These are phyloP conservation scores for Diceros bicornis DNA, from an alignment of 2,797 vertebrate genomes.

Conservation along the genomic window DNA sequence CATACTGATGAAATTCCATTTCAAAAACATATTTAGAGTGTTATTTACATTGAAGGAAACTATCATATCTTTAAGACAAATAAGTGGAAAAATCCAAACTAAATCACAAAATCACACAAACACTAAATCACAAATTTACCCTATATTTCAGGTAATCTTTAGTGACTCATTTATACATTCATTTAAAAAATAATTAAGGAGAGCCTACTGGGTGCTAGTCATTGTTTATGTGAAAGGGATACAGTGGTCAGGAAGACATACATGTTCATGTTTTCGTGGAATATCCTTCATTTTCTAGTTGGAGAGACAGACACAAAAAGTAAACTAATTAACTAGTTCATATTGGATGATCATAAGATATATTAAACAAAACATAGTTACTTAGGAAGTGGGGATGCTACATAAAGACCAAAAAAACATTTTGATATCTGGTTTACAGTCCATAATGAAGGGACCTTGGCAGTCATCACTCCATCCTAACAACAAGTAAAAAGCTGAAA, in stretches of 20 bases:
- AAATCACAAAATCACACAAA: conserved; percentile 45
- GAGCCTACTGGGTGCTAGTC: background rate
- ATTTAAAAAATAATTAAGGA: conserved; percentile 26
- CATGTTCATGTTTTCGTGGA: background rate
- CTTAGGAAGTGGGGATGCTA: background rate
- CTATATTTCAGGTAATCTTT: background rate
- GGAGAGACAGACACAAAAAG: background rate
- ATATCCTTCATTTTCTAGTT: conserved; percentile 28
- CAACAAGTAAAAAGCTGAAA: background rate
- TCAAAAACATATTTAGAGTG: background rate
- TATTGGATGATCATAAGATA: background rate
- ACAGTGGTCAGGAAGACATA: background rate
- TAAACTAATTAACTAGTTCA: background rate
- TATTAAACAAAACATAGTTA: background rate
- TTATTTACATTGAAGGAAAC: background rate
- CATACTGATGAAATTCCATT: conserved; percentile 43
- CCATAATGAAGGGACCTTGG: background rate
- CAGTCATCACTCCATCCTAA: background rate
- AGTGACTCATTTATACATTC: background rate
- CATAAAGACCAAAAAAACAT: background rate
- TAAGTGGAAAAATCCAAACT: background rate
- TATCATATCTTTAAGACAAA: background rate
- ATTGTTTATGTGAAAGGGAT: background rate
- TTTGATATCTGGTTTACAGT: background rate
- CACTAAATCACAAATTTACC: background rate